Evolutionary conservation across 2,113 vertebrate genomes (phyloP), one percentile per base, ranked within the genome.

Genomic region (Tiliqua scincoides): DNA sequence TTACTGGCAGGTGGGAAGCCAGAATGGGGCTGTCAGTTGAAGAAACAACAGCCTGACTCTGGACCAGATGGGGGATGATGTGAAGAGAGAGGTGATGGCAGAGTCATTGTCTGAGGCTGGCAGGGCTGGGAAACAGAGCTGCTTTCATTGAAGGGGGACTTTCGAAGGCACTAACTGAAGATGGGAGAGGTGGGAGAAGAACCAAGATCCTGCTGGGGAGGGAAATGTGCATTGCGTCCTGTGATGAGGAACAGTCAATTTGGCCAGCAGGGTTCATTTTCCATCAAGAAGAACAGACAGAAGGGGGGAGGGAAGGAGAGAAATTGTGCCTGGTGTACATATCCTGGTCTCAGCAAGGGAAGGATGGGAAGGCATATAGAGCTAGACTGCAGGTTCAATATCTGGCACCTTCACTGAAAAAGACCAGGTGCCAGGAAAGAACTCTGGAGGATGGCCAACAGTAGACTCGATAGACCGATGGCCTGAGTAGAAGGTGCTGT

Each of bases 41-140:
- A 72, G 91, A 83, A 75, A 12, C 93, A 93, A 54, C 87, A 80
- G 43, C 48, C 91, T 90, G 87, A 83, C 92, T 87, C 90, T 87
- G 80, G 87, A 89, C 91, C 93, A 85, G 87, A 84, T 73, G 89
- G 23, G 73, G 87, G 57, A 30, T 1, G 57, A 15, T 0, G 67
- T 79, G 48, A 76, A 43, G 82, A 14, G 86, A 88, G 89, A 85
- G 86, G 54, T 0, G 18, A 30, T 9, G 1, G 82, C 85, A 71
- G 68, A 84, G 14, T 85, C 25, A 0, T 3, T 20, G 83, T 72
- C 72, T 3, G 0, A 70, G 63, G 52, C 11, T 68, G 80, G 79
- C 62, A 77, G 48, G 76, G 25, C 62, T 75, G 25, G 73, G 12
- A 37, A 87, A 43, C 73, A 48, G 77, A 7, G 27, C 82, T 27